Evolutionary conservation across 2,797 vertebrate genomes (phyloP).

Genomic region (Loris lydekkerianus): DNA sequence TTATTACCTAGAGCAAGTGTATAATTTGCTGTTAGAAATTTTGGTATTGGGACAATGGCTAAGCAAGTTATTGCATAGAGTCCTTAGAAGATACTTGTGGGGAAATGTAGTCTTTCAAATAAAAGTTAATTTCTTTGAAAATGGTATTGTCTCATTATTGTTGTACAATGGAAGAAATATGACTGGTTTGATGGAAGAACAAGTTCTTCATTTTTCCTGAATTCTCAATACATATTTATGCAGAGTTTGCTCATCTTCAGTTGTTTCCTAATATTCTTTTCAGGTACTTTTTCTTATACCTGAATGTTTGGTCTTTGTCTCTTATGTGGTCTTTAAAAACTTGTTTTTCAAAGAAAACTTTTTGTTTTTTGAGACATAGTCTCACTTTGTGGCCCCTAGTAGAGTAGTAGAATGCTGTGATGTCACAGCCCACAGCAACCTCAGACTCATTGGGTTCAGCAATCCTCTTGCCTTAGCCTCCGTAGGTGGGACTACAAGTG

Average conservation of each 20-base stretch:
- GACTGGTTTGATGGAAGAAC: background rate
- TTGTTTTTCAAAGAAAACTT: too few species aligned
- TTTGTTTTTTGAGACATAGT: too few species aligned
- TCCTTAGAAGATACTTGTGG: slow-evolving; percentile 76
- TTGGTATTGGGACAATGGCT: slow-evolving; percentile 82
- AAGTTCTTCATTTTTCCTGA: background rate
- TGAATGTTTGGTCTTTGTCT: background rate
- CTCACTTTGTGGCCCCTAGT: too few species aligned
- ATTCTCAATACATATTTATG: background rate
- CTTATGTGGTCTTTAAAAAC: background rate
- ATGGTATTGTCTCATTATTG: slow-evolving; percentile 71
- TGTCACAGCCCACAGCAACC: too few species aligned
- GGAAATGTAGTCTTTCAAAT: slow-evolving; percentile 86
- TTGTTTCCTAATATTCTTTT: background rate
- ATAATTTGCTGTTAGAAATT: slow-evolving; percentile 87
- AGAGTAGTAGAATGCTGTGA: too few species aligned
- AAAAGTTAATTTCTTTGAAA: slow-evolving; percentile 88
- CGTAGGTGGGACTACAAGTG: too few species aligned
- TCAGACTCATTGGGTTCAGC: too few species aligned
- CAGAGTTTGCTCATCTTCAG: background rate
- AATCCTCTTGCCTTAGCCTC: too few species aligned
- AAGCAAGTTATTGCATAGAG: slow-evolving; percentile 81
- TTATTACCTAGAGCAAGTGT: slow-evolving; percentile 87
- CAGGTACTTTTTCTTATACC: background rate
- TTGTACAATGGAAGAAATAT: background rate